phyloP scores from a whole-genome alignment of 2,888 invertebrate species.

The Machimus rusticus region DNA sequence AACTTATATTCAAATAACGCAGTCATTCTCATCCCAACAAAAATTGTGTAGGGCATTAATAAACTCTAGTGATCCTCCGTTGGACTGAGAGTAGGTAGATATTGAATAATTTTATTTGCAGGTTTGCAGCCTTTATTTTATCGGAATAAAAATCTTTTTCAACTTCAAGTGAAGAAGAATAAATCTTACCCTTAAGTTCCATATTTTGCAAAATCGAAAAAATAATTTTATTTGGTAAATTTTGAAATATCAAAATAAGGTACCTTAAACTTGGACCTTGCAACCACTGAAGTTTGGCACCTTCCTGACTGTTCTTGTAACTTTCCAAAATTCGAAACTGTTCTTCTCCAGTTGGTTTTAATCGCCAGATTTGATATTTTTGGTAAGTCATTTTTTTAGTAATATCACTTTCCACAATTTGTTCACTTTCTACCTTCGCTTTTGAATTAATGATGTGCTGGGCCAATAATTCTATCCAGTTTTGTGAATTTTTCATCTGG shows the following conservation, averaged over 20 bases:
- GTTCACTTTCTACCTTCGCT: conserved; percentile 38
- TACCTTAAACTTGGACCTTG: conserved; percentile 66
- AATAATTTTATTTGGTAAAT: neutral
- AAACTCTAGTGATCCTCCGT: no score
- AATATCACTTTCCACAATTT: conserved; percentile 9
- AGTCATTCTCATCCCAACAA: no score
- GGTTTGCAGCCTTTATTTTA: no score
- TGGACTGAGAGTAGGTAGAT: no score
- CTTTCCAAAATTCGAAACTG: conserved; percentile 63
- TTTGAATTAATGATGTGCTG: conserved; percentile 60
- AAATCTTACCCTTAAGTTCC: no score
- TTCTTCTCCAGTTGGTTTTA: conserved; percentile 61
- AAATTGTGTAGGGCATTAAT: no score
- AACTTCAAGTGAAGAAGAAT: no score
- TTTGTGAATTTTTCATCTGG: conserved; percentile 60
- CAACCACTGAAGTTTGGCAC: conserved; percentile 69
- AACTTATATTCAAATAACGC: no score
- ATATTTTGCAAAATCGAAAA: no score
- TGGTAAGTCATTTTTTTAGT: conserved; percentile 59
- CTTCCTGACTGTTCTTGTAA: conserved; percentile 63
- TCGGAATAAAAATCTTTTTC: no score
- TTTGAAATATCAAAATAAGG: neutral
- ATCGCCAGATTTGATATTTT: conserved; percentile 65
- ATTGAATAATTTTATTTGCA: no score
- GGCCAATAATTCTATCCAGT: conserved; percentile 61